phyloP scores from a whole-genome alignment of 2,888 invertebrate species.

The Nemoura dubitans region DNA sequence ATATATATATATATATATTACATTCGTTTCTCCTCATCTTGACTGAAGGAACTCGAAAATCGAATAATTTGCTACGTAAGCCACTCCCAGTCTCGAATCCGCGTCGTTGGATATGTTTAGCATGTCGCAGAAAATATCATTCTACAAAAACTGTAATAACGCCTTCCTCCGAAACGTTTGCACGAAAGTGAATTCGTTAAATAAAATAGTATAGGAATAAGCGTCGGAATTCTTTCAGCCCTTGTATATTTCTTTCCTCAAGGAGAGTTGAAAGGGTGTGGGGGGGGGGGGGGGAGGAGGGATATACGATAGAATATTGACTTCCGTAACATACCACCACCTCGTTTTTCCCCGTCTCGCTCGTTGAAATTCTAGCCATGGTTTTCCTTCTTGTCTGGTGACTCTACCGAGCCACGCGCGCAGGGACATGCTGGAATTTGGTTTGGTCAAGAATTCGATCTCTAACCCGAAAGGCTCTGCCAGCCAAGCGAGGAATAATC shows the following conservation, averaged over 20 bases:
- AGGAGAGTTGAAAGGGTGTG: no score
- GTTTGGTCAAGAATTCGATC: constrained; percentile 7
- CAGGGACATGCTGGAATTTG: not conserved
- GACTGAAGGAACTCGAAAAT: not conserved
- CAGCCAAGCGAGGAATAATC: not conserved
- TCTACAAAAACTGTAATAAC: not conserved
- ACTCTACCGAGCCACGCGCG: not conserved
- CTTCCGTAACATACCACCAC: not conserved
- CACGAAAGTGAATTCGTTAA: not conserved
- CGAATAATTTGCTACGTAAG: not conserved
- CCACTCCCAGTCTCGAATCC: constrained; percentile 1
- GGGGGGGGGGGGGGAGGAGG: not conserved
- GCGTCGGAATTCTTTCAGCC: not conserved
- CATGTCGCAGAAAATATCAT: not conserved
- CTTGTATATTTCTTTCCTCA: not conserved
- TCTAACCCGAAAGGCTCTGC: not conserved
- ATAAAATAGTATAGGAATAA: not conserved
- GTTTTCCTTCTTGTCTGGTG: constrained; percentile 7
- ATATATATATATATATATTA: no score
- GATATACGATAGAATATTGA: not conserved
- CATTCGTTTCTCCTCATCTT: not conserved
- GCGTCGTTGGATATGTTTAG: not conserved
- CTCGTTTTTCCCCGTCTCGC: not conserved
- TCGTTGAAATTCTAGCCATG: not conserved
- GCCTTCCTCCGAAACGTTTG: not conserved